Percentiles rank a stretch among this genome's conserved stretches.
phyloP scores from a whole-genome alignment of 92 coral and sea anemone genomes.

The Siderastrea radians region DNA sequence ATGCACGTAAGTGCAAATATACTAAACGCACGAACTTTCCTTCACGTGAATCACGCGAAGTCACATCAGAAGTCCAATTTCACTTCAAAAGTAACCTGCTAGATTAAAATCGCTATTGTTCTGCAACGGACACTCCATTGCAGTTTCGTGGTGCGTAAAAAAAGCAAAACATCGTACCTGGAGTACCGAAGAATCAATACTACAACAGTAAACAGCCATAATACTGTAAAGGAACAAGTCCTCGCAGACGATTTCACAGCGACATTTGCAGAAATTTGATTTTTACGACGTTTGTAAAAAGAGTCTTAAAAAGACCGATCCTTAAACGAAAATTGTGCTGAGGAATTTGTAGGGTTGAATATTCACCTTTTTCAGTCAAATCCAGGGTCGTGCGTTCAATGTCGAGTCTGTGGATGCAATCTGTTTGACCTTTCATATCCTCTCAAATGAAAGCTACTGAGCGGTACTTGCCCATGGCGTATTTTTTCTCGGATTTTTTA shows the following conservation, averaged over 20 bases:
- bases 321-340: constrained; percentile 2
- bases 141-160: background rate
- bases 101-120: background rate
- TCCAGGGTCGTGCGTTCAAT: background rate
- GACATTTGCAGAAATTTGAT: no score
- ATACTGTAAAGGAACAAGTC: background rate
- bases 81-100: background rate
- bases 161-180: background rate
- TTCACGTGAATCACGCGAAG: constrained; percentile 1
- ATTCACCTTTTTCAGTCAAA: background rate
- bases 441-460: background rate
- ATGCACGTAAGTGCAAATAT: background rate
- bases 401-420: background rate
- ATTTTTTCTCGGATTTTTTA: background rate
- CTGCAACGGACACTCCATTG: background rate
- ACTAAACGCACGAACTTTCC: background rate
- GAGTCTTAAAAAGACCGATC: background rate
- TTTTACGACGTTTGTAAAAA: background rate
- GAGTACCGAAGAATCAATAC: background rate
- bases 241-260: no score
- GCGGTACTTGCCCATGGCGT: background rate
- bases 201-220: background rate
- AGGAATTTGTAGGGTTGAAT: background rate
- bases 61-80: background rate
- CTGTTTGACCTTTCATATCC: background rate